phyloP scores from a whole-genome alignment of 2,888 invertebrate species.

The Pteria penguin region DNA sequence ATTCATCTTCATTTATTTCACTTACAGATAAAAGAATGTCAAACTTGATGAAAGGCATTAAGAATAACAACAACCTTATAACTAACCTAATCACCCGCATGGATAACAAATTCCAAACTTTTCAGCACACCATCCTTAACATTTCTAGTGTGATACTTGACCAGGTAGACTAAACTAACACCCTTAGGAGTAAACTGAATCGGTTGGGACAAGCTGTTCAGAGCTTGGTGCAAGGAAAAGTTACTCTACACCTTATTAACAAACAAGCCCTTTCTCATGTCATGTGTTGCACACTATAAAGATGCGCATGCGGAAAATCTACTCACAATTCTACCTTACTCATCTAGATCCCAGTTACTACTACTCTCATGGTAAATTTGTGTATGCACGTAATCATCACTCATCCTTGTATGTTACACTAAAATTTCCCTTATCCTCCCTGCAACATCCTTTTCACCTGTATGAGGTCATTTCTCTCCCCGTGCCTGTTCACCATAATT shows the following conservation, averaged over 20 bases:
- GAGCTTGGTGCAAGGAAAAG: too few species aligned
- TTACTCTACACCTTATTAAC: too few species aligned
- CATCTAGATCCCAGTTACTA: background rate
- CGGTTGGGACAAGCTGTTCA: background rate
- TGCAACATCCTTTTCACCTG: conserved; percentile 23
- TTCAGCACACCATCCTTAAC: conserved; percentile 11
- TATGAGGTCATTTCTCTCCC: conserved; percentile 39
- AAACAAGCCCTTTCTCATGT: too few species aligned
- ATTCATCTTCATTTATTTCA: conserved; percentile 31
- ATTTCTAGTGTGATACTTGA: background rate
- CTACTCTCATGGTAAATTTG: conserved; percentile 15
- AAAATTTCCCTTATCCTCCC: conserved; percentile 33
- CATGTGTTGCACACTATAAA: too few species aligned
- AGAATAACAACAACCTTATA: conserved; percentile 21
- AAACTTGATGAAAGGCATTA: conserved; percentile 23
- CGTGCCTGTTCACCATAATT: conserved; percentile 36
- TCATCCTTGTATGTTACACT: conserved; percentile 15
- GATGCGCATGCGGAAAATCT: too few species aligned
- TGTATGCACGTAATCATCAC: conserved; percentile 8
- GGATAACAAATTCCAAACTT: conserved; percentile 1
- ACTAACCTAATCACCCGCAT: background rate
- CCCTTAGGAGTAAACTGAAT: background rate
- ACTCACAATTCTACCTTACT: conserved; percentile 18
- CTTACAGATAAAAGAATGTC: conserved; percentile 23
- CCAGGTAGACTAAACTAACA: conserved; percentile 1